Conservation (phyloP, 1,140 invertebrate species). For the Papilio polytes region DNA sequence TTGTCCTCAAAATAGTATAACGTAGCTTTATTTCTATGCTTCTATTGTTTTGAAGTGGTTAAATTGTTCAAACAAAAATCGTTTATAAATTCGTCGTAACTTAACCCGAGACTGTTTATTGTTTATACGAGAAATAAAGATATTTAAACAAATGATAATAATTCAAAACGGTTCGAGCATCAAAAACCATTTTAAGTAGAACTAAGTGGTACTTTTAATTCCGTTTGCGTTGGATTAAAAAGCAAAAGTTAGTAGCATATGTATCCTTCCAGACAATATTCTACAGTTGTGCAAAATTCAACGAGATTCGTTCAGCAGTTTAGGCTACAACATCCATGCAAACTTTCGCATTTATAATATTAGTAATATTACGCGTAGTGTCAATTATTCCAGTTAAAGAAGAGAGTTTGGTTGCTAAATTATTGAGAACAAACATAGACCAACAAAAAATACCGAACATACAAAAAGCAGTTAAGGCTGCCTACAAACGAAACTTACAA, state of each 20-base stretch:
- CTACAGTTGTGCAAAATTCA: too few relatives aligned
- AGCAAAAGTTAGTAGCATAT: too few relatives aligned
- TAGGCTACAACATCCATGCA: too few relatives aligned
- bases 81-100: not conserved
- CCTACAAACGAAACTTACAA: conserved; percentile 49
- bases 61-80: not conserved
- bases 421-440: conserved; percentile 52
- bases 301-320: too few relatives aligned
- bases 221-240: too few relatives aligned
- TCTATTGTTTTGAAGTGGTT: not conserved
- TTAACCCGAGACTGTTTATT: not conserved
- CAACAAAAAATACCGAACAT: conserved; percentile 46
- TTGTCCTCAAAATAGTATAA: too few relatives aligned
- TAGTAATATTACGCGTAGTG: not conserved
- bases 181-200: not conserved
- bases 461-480: conserved; percentile 51
- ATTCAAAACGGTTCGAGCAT: not conserved
- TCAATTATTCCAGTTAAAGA: conserved; percentile 53
- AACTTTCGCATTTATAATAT: too few relatives aligned
- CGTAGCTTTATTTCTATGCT: too few relatives aligned
- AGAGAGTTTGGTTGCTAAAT: conserved; percentile 51
- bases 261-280: too few relatives aligned
- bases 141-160: not conserved
- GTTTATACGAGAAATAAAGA: not conserved
- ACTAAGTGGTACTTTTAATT: too few relatives aligned